Conservation (phyloP, 2,888 invertebrate species). For the Lacanobia oleracea region DNA sequence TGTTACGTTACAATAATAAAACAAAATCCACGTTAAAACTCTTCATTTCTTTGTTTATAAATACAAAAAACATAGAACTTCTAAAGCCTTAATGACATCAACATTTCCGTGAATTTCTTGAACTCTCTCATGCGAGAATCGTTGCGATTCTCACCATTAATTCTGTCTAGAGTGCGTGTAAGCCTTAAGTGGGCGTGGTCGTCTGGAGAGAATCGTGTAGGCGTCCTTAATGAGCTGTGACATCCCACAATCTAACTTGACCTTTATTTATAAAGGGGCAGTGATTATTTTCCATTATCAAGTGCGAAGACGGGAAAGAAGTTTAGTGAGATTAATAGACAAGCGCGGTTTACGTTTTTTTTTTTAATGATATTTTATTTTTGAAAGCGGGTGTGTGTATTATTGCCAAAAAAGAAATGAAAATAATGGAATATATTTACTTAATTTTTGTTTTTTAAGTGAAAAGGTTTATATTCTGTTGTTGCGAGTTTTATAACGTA, state of each 20-base stretch:
- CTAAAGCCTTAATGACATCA: background rate
- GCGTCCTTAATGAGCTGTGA: slow-evolving; percentile 77
- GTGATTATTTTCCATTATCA: slow-evolving; percentile 57
- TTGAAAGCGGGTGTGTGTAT: background rate
- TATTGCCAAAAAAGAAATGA: background rate
- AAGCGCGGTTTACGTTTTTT: background rate
- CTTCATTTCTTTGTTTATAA: background rate
- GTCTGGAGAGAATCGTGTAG: slow-evolving; percentile 73
- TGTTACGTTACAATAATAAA: too few species aligned
- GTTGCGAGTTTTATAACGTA: too few species aligned
- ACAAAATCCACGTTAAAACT: too few species aligned
- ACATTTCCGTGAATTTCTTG: background rate
- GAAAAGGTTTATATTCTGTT: background rate
- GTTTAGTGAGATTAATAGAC: slow-evolving; percentile 4
- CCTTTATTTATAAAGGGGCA: slow-evolving; percentile 70
- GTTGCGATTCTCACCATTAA: slow-evolving; percentile 72
- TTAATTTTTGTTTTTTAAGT: background rate
- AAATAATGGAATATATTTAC: background rate
- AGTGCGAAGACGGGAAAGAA: slow-evolving; percentile 9
- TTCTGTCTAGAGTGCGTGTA: slow-evolving; percentile 63
- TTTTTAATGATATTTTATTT: background rate
- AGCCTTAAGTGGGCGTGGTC: slow-evolving; percentile 74
- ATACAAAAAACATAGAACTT: background rate
- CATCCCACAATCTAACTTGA: slow-evolving; percentile 63
- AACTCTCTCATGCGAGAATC: slow-evolving; percentile 36